Base-by-base conservation (phyloP, 2,888 invertebrate species). In the Folsomia candida region DNA sequence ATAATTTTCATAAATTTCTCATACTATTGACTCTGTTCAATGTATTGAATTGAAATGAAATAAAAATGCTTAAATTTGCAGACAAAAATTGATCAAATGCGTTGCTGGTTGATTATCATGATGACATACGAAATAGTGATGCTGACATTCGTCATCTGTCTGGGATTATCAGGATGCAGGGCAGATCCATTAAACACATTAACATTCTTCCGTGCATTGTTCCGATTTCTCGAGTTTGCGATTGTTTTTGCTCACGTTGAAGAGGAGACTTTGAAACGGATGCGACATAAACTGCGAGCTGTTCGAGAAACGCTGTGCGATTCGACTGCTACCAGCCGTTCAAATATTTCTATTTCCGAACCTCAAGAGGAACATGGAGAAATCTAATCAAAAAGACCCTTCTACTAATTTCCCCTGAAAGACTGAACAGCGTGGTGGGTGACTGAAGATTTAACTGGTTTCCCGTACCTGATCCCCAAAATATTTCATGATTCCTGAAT, bases 31-130 rank as follows among this genome's bases (percentile, higher is more conserved):
- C n/a, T n/a, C n/a, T n/a, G n/a, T n/a, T n/a, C n/a, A n/a, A n/a
- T n/a, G n/a, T n/a, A n/a, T n/a, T n/a, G n/a, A n/a, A n/a, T 61
- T 67, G n/a, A 27, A 22, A 25, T 64, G 37, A n/a, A n/a, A n/a
- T n/a, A 18, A 22, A 28, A 26, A 14, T 61, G 25, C 2, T 28
- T 51, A 6, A 29, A 24, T 69, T 59, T 25, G 57, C 62, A 72
- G 69, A 20, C 25, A 18, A 67, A 57, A 24, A 27, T 69, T 1
- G 25, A 62, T 47, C 54, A 59, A 28, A 29, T 67, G 25, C 51
- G 65, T 2, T 67, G 54, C 63, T 73, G 73, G 73, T 26, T 73
- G 20, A 54, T 67, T 18, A 26, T 69, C 25, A 63, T 70, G 64
- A 26, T 73, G 59, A 73, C 73, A 3, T 73, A 70, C 29, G 27